phyloP scores from a whole-genome alignment of 2,888 invertebrate species.

The Caradrina kadenii region DNA sequence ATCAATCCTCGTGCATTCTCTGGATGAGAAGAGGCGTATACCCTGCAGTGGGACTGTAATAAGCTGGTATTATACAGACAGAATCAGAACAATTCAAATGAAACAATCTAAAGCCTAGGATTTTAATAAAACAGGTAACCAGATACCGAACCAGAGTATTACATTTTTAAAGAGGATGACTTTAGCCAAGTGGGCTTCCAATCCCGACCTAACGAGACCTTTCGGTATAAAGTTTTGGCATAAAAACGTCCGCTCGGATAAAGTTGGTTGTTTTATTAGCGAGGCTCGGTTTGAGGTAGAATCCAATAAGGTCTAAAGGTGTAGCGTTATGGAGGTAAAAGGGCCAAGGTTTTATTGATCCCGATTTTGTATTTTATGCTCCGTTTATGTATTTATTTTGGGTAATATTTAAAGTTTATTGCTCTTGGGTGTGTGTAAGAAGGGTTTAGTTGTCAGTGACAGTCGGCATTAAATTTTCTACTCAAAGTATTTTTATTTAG shows the following conservation, averaged over 20 bases:
- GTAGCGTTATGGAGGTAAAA: not conserved
- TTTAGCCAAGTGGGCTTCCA: not conserved
- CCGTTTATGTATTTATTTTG: slow-evolving; percentile 15
- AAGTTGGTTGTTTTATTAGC: slow-evolving; percentile 40
- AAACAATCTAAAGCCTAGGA: not conserved
- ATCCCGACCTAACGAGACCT: slow-evolving; percentile 18
- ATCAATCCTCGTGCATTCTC: too few relatives aligned
- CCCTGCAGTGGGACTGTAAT: too few relatives aligned
- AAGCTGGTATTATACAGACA: too few relatives aligned
- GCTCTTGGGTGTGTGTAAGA: not conserved
- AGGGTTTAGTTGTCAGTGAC: not conserved
- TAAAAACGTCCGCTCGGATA: slow-evolving; percentile 14
- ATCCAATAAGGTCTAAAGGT: not conserved
- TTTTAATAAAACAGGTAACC: slow-evolving; percentile 5
- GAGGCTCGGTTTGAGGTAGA: slow-evolving; percentile 8
- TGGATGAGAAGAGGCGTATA: too few relatives aligned
- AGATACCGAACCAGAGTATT: too few relatives aligned
- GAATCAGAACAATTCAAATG: not conserved
- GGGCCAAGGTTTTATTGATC: slow-evolving; percentile 8
- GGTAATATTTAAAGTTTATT: not conserved
- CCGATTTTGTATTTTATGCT: slow-evolving; percentile 7
- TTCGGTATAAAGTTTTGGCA: slow-evolving; percentile 35
- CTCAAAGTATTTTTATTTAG: too few relatives aligned
- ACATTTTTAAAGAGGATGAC: slow-evolving; percentile 4
- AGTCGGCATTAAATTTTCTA: too few relatives aligned